phyloP scores from a whole-genome alignment of 2,797 vertebrate species.

The Xenops minutus region DNA sequence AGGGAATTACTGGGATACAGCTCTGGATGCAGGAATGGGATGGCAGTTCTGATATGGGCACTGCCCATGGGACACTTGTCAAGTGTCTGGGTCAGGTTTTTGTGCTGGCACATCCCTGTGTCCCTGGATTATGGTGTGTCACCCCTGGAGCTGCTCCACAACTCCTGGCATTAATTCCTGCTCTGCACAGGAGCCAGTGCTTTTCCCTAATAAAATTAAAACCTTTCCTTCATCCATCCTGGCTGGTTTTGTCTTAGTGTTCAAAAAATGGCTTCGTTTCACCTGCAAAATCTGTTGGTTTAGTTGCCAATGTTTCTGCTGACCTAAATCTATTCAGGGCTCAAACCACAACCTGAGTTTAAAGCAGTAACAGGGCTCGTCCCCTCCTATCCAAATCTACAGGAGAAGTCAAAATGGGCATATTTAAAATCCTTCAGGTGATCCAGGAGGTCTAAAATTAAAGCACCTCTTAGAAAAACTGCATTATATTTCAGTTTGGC shows the following conservation, averaged over 20 bases:
- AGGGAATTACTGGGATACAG: background rate
- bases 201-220: background rate
- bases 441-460: background rate
- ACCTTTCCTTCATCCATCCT: background rate
- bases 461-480: background rate
- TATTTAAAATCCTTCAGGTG: background rate
- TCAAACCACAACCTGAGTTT: background rate
- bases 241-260: accelerated
- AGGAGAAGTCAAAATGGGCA: background rate
- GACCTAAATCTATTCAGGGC: background rate
- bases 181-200: background rate
- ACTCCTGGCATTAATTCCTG: background rate
- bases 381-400: background rate
- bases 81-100: too few relatives aligned
- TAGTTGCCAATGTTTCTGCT: background rate
- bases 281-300: background rate
- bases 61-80: too few relatives aligned
- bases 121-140: background rate
- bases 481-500: background rate
- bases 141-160: background rate
- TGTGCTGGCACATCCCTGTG: background rate
- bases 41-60: background rate
- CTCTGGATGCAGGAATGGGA: accelerated
- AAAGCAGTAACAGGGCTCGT: background rate
- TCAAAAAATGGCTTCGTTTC: background rate